A percentile compares a stretch with the other conserved stretches of the same genome.
Evolutionary conservation across 2,797 vertebrate species (phyloP).

Genomic region (Myotis vivesi): DNA sequence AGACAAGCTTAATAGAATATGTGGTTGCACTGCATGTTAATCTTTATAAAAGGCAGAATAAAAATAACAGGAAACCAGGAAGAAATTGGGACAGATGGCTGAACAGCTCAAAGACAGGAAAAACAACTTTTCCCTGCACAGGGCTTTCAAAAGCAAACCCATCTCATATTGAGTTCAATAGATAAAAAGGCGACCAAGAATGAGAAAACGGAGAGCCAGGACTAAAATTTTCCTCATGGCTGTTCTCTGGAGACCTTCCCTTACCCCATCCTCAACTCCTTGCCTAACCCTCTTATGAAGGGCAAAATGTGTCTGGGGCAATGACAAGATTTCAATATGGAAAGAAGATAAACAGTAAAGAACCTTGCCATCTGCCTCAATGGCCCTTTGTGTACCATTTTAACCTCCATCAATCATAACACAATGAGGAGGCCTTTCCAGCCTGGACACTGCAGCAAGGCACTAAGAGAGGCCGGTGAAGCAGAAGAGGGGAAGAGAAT

Average conservation of each 20-base stretch:
- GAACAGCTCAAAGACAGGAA: slow-evolving; percentile 77
- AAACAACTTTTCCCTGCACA: slow-evolving; percentile 63
- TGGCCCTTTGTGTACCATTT: slow-evolving; percentile 19
- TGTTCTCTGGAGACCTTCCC: slow-evolving; percentile 24
- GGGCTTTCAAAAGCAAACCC: slow-evolving; percentile 67
- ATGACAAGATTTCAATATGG: slow-evolving; percentile 61
- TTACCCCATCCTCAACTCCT: not conserved
- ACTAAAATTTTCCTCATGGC: not conserved
- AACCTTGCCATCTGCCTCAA: slow-evolving; percentile 51
- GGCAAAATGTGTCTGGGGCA: slow-evolving; percentile 60
- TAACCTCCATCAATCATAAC: slow-evolving; percentile 34
- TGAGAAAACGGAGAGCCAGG: not conserved
- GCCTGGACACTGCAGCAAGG: not conserved
- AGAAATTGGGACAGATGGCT: slow-evolving; percentile 68
- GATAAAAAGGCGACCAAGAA: slow-evolving; percentile 51
- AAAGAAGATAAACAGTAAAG: slow-evolving; percentile 56
- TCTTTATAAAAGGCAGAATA: slow-evolving; percentile 75
- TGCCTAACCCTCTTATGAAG: slow-evolving; percentile 34
- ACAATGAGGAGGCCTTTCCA: slow-evolving; percentile 61
- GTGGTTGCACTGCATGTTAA: slow-evolving; percentile 60
- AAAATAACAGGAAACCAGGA: slow-evolving; percentile 79
- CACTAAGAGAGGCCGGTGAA: not conserved
- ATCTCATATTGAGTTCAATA: slow-evolving; percentile 50
- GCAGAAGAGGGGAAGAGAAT: not conserved
- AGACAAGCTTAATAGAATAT: slow-evolving; percentile 81